Conservation (phyloP, 2,888 invertebrate species). For the Griposia aprilina region DNA sequence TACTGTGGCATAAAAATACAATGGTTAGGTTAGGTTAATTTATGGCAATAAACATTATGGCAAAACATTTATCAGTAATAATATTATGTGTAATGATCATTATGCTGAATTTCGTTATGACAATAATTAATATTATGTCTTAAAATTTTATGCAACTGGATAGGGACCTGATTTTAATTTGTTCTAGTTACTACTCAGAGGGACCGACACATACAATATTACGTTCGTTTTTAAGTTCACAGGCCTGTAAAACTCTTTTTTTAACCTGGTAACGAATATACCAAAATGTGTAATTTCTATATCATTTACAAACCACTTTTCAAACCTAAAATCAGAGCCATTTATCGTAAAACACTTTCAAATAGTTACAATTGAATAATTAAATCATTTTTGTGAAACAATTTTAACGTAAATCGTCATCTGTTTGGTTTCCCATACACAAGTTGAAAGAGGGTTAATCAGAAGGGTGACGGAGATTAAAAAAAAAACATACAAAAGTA, state of each 20-base stretch:
- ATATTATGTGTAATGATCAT: no score
- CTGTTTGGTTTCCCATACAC: constrained; percentile 35
- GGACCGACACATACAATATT: neutral
- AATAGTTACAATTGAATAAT: constrained; percentile 48
- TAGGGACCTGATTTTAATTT: neutral
- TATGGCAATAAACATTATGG: no score
- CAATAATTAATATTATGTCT: no score
- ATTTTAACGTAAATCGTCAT: constrained; percentile 26
- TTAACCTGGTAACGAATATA: neutral
- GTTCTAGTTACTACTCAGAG: neutral
- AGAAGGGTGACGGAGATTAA: neutral
- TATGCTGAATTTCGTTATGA: no score
- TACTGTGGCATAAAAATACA: no score
- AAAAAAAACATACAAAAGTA: constrained; percentile 3
- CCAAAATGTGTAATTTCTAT: neutral
- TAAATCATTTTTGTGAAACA: constrained; percentile 26
- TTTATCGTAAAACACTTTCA: constrained; percentile 25
- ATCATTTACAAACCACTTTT: constrained; percentile 19
- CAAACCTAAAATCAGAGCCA: constrained; percentile 17
- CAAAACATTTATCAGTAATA: no score
- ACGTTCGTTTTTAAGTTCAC: neutral
- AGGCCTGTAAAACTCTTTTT: no score
- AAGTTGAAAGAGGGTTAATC: neutral
- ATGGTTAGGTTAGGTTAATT: no score
- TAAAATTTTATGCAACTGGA: no score